These are phyloP conservation scores for Drosophila kanapiae DNA, from an alignment of 1,140 invertebrate species.

Conservation along the genomic window DNA sequence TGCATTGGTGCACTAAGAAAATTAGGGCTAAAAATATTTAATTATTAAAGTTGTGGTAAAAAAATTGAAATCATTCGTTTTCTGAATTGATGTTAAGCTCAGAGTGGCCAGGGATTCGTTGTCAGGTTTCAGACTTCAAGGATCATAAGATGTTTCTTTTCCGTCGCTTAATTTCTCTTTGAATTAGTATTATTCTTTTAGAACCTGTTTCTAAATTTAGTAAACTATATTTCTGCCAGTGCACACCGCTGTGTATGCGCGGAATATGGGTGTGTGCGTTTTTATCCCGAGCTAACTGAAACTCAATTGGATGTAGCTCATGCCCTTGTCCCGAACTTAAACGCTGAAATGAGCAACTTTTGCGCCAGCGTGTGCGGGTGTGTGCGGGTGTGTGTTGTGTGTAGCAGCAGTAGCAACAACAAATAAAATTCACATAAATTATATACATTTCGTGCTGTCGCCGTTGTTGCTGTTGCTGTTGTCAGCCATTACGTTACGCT, in stretches of 20 bases:
- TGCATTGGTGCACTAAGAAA: neutral
- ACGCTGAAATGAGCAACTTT: constrained; percentile 76
- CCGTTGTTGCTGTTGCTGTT: constrained; percentile 36
- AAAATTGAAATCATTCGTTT: neutral
- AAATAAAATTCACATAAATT: constrained; percentile 80
- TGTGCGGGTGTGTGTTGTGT: neutral
- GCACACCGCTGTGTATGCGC: neutral
- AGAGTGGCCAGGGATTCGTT: too few species aligned
- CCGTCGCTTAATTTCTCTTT: neutral
- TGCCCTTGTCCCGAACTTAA: constrained; percentile 79
- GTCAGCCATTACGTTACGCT: constrained; percentile 78
- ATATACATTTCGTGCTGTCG: constrained; percentile 61
- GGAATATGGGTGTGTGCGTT: constrained; percentile 35
- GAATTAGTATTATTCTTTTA: neutral
- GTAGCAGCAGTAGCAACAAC: constrained; percentile 35
- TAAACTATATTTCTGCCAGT: neutral
- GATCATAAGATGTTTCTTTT: too few species aligned
- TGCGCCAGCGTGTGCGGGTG: constrained; percentile 49
- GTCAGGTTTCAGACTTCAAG: too few species aligned
- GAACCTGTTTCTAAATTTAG: neutral
- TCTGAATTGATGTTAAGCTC: neutral
- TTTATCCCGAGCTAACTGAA: constrained; percentile 71
- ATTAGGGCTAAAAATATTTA: neutral
- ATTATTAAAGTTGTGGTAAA: too few species aligned
- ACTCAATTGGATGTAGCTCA: constrained; percentile 74